Conservation (phyloP, 2,797 vertebrate species). For the Clangula hyemalis region DNA sequence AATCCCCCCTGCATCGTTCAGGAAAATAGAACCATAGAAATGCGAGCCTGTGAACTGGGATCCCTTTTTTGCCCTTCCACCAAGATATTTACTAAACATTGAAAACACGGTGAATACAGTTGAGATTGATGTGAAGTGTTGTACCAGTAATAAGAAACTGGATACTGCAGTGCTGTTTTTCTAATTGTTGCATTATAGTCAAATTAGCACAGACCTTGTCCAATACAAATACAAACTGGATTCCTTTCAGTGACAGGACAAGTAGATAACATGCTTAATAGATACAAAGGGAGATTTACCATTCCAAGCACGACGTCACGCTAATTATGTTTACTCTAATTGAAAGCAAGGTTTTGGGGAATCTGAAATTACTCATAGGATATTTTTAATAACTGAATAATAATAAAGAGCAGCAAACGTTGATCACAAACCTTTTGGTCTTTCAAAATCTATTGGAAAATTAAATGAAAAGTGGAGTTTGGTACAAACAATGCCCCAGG, state of each 20-base stretch:
- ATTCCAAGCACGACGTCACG: conserved; percentile 80
- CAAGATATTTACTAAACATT: conserved; percentile 29
- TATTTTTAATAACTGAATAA: conserved; percentile 78
- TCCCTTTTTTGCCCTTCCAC: background rate
- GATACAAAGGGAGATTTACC: conserved; percentile 79
- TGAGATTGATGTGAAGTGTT: conserved; percentile 41
- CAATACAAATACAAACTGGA: conserved; percentile 68
- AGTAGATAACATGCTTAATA: conserved; percentile 79
- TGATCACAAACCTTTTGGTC: conserved; percentile 78
- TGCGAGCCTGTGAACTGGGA: conserved; percentile 14
- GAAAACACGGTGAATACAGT: conserved; percentile 42
- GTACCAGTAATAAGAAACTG: conserved; percentile 39
- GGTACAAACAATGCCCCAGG: conserved; percentile 80
- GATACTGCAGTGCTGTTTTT: conserved; percentile 39
- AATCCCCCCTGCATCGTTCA: conserved; percentile 10
- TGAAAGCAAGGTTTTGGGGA: conserved; percentile 81
- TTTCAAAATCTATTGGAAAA: conserved; percentile 80
- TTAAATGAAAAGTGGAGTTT: conserved; percentile 82
- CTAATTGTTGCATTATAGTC: conserved; percentile 65
- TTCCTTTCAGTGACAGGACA: conserved; percentile 76
- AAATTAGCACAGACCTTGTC: conserved; percentile 67
- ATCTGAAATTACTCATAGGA: conserved; percentile 79
- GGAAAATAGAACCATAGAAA: conserved; percentile 35
- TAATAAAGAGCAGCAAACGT: conserved; percentile 79
- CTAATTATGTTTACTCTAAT: conserved; percentile 87